These are phyloP conservation scores for Sphaeridia pumilis DNA, from an alignment of 2,888 invertebrate species.

Conservation along the genomic window DNA sequence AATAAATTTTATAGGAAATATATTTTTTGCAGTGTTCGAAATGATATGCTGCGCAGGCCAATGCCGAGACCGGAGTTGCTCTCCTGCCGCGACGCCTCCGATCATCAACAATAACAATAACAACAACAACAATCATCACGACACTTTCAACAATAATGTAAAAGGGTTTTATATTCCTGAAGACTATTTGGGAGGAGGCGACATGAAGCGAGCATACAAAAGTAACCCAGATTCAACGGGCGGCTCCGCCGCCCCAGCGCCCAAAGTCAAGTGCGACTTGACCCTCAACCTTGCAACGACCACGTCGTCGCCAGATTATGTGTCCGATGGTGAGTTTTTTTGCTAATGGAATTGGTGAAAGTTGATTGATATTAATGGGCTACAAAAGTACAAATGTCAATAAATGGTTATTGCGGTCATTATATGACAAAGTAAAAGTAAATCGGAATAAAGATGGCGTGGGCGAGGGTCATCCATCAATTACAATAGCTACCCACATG, in stretches of 20 bases:
- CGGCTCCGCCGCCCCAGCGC: constrained; percentile 24
- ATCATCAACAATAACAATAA: constrained; percentile 5
- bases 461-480: no score
- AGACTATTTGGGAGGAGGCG: constrained; percentile 83
- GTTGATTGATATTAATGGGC: no score
- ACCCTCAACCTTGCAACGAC: constrained; percentile 12
- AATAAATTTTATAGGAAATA: no score
- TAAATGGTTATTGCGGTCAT: no score
- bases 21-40: constrained; percentile 62
- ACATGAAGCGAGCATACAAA: constrained; percentile 51
- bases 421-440: no score
- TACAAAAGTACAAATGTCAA: no score
- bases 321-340: constrained; percentile 10
- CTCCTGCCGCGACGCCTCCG: constrained; percentile 34
- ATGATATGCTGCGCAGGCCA: constrained; percentile 74
- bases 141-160: no score
- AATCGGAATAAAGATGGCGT: no score
- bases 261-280: constrained; percentile 27
- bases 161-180: constrained; percentile 63
- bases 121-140: no score
- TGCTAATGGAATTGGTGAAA: no score
- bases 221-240: constrained; percentile 17
- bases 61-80: constrained; percentile 50
- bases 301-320: constrained; percentile 1
- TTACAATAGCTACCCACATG: no score